Percentiles rank a stretch among this genome's conserved stretches.
Evolutionary conservation across 2,888 invertebrate genomes (phyloP).

Genomic region (Eubasilissa splendida): DNA sequence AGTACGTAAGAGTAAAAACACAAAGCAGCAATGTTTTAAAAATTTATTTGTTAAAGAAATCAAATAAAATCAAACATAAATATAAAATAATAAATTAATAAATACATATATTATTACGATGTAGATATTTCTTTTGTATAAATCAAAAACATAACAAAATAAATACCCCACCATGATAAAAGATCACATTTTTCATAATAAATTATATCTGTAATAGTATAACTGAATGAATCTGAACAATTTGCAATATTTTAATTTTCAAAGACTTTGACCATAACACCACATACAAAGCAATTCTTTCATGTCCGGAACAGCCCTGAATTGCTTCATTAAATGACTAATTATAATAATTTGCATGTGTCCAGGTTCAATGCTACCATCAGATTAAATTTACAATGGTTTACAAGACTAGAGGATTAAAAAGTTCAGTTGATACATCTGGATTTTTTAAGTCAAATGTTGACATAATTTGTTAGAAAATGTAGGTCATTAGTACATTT

Average conservation of each 20-base stretch:
- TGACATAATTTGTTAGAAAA: background rate
- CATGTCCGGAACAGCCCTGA: too few species aligned
- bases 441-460: conserved; percentile 20
- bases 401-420: conserved; percentile 44
- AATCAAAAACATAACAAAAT: conserved; percentile 33
- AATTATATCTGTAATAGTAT: conserved; percentile 24
- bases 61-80: conserved; percentile 33
- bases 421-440: conserved; percentile 41
- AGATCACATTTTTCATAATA: conserved; percentile 36
- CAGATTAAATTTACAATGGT: conserved; percentile 34
- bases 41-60: conserved; percentile 39
- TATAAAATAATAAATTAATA: conserved; percentile 32
- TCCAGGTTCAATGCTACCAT: conserved; percentile 6
- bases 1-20: background rate
- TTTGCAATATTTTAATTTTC: background rate
- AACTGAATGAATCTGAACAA: conserved; percentile 14
- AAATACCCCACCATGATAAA: conserved; percentile 26
- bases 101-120: conserved; percentile 14
- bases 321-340: too few species aligned
- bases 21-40: conserved; percentile 26
- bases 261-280: too few species aligned
- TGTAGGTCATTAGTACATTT: conserved; percentile 26
- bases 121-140: conserved; percentile 20
- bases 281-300: too few species aligned
- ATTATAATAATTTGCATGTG: background rate